A percentile compares a stretch with the other conserved stretches of the same genome.
Conservation (phyloP, 2,113 vertebrate genomes). For the Aix galericulata region DNA sequence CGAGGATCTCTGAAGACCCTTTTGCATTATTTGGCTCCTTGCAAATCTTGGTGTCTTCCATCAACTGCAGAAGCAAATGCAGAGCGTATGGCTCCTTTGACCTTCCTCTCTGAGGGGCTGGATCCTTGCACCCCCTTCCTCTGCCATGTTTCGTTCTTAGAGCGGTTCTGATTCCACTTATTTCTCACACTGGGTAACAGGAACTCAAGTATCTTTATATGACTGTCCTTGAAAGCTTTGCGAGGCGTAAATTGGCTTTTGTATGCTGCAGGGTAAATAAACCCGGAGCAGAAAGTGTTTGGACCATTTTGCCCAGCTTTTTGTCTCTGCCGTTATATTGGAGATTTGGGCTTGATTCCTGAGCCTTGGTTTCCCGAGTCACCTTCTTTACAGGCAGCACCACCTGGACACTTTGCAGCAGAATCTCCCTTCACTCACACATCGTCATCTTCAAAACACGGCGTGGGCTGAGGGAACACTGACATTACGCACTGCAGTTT, state of each 20-base stretch:
- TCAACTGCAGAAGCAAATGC: not conserved
- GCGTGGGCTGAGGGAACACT: not conserved
- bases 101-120: not conserved
- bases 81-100: not conserved
- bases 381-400: not conserved
- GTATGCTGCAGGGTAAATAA: not conserved
- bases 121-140: not conserved
- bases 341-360: not conserved
- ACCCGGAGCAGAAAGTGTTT: not conserved
- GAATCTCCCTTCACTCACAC: not conserved
- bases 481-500: not conserved
- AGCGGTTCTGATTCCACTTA: not conserved
- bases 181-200: not conserved
- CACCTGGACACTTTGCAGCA: not conserved
- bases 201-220: not conserved
- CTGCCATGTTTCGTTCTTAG: constrained; percentile 27
- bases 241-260: not conserved
- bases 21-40: not conserved
- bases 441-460: not conserved
- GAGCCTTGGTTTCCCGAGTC: not conserved
- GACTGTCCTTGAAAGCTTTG: constrained; percentile 23
- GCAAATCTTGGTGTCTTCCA: not conserved
- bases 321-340: not conserved
- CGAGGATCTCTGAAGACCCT: not conserved
- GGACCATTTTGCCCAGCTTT: not conserved